A percentile compares a stretch with the other conserved stretches of the same genome.
These are phyloP conservation scores for Craseonycteris thonglongyai DNA, from an alignment of 2,113 vertebrate genomes.

Conservation along the genomic window DNA sequence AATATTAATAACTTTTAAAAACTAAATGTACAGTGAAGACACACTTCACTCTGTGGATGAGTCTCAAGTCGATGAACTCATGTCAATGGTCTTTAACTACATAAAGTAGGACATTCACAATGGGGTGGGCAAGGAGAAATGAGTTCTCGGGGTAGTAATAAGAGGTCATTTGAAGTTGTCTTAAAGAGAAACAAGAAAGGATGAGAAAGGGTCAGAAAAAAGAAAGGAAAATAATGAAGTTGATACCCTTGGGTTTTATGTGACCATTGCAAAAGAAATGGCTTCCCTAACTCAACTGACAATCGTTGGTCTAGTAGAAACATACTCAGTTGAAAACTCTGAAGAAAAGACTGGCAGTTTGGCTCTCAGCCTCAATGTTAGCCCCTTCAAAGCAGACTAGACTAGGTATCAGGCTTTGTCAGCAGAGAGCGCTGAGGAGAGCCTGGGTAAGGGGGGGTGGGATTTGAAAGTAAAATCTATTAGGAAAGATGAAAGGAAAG, in stretches of 20 bases:
- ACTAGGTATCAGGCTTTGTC: neutral
- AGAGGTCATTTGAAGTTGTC: neutral
- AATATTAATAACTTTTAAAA: slow-evolving; percentile 57
- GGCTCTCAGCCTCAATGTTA: neutral
- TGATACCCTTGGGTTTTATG: neutral
- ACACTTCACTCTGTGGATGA: slow-evolving; percentile 1
- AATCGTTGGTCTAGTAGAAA: neutral
- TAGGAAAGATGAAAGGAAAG: neutral
- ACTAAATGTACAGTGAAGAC: slow-evolving; percentile 35
- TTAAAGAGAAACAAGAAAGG: slow-evolving; percentile 1
- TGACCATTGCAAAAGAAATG: neutral
- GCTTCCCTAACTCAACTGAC: neutral
- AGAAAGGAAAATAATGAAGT: neutral
- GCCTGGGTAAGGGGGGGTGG: neutral
- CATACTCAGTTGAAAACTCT: neutral
- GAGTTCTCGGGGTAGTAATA: no score
- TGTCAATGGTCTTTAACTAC: neutral
- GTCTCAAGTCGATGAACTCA: neutral
- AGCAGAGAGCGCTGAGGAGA: neutral
- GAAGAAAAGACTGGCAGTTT: neutral
- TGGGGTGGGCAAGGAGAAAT: no score
- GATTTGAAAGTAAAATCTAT: neutral
- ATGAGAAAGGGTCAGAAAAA: neutral
- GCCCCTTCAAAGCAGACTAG: neutral
- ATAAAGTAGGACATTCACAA: neutral